Conservation (phyloP, 2,888 invertebrate genomes). For the Macrophya annulata region DNA sequence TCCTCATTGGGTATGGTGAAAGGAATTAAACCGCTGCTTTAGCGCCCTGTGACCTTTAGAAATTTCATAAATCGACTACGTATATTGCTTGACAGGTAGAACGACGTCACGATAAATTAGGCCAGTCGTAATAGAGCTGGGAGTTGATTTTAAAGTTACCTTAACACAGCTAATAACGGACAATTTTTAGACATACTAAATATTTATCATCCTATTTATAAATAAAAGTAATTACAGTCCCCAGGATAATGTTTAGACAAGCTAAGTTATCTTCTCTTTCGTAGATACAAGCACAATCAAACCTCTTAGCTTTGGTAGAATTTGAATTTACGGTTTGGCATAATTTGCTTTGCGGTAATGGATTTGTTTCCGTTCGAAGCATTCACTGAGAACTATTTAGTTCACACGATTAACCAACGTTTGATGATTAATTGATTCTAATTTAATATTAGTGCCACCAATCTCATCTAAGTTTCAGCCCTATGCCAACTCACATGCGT, state of each 20-base stretch:
- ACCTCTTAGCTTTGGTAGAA: background rate
- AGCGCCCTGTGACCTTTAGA: background rate
- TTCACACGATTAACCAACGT: no score
- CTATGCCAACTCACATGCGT: no score
- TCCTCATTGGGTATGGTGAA: conserved; percentile 52
- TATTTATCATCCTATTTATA: no score
- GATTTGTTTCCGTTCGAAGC: no score
- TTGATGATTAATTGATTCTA: no score
- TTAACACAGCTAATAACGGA: background rate
- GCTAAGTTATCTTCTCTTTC: no score
- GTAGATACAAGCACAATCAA: no score
- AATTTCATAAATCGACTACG: conserved; percentile 26
- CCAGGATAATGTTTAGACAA: background rate
- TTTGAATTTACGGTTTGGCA: background rate
- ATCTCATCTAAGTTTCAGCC: no score
- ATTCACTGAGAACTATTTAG: no score
- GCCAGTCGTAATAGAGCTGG: background rate
- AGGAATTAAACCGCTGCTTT: conserved; percentile 38
- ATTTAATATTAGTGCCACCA: no score
- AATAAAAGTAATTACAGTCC: no score
- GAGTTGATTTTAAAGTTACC: background rate
- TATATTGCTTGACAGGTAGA: conserved; percentile 3
- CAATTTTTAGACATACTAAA: background rate
- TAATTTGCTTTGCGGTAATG: no score
- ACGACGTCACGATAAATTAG: conserved; percentile 8